Conservation (phyloP, 2,888 invertebrate species). For the Rhagonycha lutea region DNA sequence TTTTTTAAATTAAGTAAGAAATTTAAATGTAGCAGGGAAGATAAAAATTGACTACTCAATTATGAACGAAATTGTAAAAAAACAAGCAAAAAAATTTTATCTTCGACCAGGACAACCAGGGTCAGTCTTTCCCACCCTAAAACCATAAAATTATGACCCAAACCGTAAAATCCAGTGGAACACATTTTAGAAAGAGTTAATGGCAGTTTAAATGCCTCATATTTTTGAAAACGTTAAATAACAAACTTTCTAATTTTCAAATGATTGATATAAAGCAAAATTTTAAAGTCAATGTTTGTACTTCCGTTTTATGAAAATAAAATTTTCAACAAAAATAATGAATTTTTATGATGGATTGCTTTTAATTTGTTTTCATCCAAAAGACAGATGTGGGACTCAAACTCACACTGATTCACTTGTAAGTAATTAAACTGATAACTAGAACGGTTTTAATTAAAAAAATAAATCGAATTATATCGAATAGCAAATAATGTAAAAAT, state of each 20-base stretch:
- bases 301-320: not conserved
- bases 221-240: no score
- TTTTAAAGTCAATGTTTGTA: not conserved
- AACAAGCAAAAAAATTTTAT: no score
- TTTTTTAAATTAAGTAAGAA: not conserved
- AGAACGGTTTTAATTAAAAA: no score
- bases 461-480: not conserved
- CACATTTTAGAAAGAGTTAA: not conserved
- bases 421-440: not conserved
- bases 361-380: not conserved
- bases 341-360: not conserved
- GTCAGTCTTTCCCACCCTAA: not conserved
- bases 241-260: no score
- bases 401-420: not conserved
- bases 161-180: not conserved
- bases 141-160: not conserved
- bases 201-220: not conserved
- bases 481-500: not conserved
- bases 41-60: no score
- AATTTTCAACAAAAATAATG: not conserved
- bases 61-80: no score
- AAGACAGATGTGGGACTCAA: not conserved
- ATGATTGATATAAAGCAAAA: not conserved
- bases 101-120: not conserved
- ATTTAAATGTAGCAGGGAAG: not conserved